Evolutionary conservation across 1,140 invertebrate genomes (phyloP), one percentile per base, ranked within the genome.

Genomic region (Caenorhabditis tropicalis): DNA sequence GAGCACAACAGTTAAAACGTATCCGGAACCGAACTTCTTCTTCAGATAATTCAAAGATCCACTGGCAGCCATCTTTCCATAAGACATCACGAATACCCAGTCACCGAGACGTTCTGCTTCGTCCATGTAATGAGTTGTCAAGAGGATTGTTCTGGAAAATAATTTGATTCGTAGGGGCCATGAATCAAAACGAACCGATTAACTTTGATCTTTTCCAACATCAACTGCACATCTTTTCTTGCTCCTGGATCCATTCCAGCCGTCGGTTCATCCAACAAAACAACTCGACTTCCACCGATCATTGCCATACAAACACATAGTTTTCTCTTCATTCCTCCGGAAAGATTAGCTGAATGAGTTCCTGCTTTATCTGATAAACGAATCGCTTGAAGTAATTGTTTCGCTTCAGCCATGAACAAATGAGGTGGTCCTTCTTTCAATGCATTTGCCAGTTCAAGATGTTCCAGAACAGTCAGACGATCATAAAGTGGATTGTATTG

Each of bases 251-350:
- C 97, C 93, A 98, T 89, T 51, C 87, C 96, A 9, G 95, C 95
- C 0, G 96, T 96, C 48, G 96, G 96, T 91, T 98, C 96, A 91
- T 97, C 96, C 89, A 96, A 93, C 86, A 97, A 94, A 24, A 96
- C 93, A 51, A 89, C 84, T 95, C 95, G 48, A 36, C 51, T 83
- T 16, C 36, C 24, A 19, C 19, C 92, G 92, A 39, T 91, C 91
- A 51, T 92, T 91, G 80, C 92, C 58, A 93, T 88, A 2, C 91
- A 92, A 46, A 96, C 95, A 39, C 94, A 95, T 0, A 96, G 91
- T 88, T 95, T 96, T 33, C 95, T 92, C 90, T 95, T 95, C 92
- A 96, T 95, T 1, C 95, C 95, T 15, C 95, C 95, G 49, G 95
- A 95, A 3, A 96, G 53, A 79, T 88, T 86, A 9, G 85, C 49